phyloP scores from a whole-genome alignment of 1,140 invertebrate species.

The Olivierus martensii region DNA sequence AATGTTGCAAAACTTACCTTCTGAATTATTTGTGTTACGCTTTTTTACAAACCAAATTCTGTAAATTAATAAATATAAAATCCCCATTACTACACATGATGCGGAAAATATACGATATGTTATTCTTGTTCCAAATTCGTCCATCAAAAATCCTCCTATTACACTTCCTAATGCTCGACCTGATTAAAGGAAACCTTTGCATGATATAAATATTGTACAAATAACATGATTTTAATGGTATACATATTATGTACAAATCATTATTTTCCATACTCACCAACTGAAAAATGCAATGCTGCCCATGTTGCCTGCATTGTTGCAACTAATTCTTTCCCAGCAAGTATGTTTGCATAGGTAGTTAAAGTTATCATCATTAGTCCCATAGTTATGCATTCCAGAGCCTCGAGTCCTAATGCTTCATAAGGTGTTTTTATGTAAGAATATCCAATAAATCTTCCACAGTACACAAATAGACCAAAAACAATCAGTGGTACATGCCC shows the following conservation, averaged over 20 bases:
- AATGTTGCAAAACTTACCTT: too few species aligned
- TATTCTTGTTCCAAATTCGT: slow-evolving; percentile 48
- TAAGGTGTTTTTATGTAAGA: slow-evolving; percentile 63
- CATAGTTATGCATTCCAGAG: slow-evolving; percentile 62
- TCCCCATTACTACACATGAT: slow-evolving; percentile 34
- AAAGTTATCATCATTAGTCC: slow-evolving; percentile 63
- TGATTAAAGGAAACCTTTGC: slow-evolving; percentile 22
- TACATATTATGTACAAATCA: too few species aligned
- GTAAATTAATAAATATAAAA: too few species aligned
- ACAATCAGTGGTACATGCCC: slow-evolving; percentile 68
- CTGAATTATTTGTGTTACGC: too few species aligned
- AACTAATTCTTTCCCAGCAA: slow-evolving; percentile 58
- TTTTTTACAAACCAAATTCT: too few species aligned
- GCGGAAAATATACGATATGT: slow-evolving; percentile 55
- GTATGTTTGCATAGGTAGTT: slow-evolving; percentile 59
- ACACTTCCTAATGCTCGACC: slow-evolving; percentile 59
- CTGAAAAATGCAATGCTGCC: slow-evolving; percentile 61
- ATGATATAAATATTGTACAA: neutral
- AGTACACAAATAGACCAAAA: slow-evolving; percentile 57
- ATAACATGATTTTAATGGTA: too few species aligned
- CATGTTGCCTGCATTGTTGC: slow-evolving; percentile 67
- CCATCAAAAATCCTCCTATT: slow-evolving; percentile 57
- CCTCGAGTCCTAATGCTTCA: slow-evolving; percentile 62
- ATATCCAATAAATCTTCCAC: slow-evolving; percentile 56
- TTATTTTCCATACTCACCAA: slow-evolving; percentile 51